A percentile compares a stretch with the other conserved stretches of the same genome.
Evolutionary conservation across 2,797 vertebrate genomes (phyloP).

Genomic region (Manis javanica): DNA sequence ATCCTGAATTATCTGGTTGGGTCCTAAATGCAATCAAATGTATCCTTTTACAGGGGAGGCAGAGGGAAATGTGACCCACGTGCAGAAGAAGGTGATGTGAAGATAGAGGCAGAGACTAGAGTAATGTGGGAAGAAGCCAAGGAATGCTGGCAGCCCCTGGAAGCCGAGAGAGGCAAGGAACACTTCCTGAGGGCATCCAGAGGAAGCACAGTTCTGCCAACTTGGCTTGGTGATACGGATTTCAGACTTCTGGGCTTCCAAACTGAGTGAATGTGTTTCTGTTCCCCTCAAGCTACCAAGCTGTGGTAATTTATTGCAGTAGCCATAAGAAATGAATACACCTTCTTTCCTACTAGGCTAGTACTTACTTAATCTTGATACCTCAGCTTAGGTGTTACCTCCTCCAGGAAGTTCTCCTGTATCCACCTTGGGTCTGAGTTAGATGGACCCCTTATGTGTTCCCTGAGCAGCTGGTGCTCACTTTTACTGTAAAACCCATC

Average conservation of each 20-base stretch:
- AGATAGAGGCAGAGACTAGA: background rate
- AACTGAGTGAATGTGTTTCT: background rate
- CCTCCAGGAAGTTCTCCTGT: background rate
- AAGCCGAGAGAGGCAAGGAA: background rate
- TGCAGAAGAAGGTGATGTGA: background rate
- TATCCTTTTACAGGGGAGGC: background rate
- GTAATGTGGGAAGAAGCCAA: background rate
- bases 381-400: background rate
- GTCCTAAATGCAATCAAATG: background rate
- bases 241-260: background rate
- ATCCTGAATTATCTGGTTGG: background rate
- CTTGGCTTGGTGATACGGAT: accelerated
- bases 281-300: background rate
- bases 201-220: accelerated
- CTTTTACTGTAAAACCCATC: background rate
- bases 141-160: background rate
- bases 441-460: background rate
- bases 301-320: background rate
- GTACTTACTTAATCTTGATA: background rate
- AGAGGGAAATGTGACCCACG: background rate
- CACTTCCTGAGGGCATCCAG: background rate
- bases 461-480: background rate
- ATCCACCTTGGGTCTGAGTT: background rate
- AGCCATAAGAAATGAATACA: background rate
- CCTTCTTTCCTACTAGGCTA: background rate